phyloP scores from a whole-genome alignment of 1,140 invertebrate genomes.

The Anoplophora glabripennis region DNA sequence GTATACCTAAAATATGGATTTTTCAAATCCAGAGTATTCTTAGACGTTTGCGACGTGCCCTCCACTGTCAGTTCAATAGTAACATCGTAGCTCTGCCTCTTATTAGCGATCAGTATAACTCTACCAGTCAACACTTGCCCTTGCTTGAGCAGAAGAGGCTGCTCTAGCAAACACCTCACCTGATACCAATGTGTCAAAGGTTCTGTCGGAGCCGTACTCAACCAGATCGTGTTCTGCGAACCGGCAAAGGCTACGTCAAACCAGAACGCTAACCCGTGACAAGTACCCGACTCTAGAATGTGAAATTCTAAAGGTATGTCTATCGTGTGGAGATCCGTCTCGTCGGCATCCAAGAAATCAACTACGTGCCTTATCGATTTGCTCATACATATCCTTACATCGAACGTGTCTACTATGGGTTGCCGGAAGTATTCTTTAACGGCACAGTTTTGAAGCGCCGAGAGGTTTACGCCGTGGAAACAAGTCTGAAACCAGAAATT shows the following conservation, averaged over 20 bases:
- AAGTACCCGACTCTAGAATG: constrained; percentile 87
- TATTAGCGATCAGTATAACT: constrained; percentile 88
- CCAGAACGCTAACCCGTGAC: constrained; percentile 99
- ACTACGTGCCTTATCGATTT: constrained; percentile 94
- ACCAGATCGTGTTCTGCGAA: constrained; percentile 85
- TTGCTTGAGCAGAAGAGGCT: constrained; percentile 91
- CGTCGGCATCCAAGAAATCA: constrained; percentile 90
- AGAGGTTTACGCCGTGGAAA: constrained; percentile 97
- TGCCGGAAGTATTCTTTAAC: constrained; percentile 98
- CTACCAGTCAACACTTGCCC: constrained; percentile 88
- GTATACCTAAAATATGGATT: constrained; percentile 98
- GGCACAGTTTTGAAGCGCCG: constrained; percentile 83
- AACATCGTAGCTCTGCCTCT: constrained; percentile 98
- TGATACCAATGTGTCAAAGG: constrained; percentile 99
- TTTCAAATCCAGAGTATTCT: constrained; percentile 95
- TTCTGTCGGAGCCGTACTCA: constrained; percentile 97
- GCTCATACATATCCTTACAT: constrained; percentile 95
- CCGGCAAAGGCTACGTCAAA: constrained; percentile 99
- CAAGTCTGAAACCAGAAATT: constrained; percentile 99
- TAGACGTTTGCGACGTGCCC: constrained; percentile 77
- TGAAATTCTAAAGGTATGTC: constrained; percentile 95
- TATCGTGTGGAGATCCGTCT: constrained; percentile 93
- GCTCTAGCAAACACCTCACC: constrained; percentile 89
- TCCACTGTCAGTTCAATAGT: constrained; percentile 91
- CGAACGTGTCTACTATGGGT: constrained; percentile 98